Evolutionary conservation across 2,797 vertebrate genomes (phyloP), one percentile per base, ranked within the genome.

Genomic region (Tiaroga cobitis): DNA sequence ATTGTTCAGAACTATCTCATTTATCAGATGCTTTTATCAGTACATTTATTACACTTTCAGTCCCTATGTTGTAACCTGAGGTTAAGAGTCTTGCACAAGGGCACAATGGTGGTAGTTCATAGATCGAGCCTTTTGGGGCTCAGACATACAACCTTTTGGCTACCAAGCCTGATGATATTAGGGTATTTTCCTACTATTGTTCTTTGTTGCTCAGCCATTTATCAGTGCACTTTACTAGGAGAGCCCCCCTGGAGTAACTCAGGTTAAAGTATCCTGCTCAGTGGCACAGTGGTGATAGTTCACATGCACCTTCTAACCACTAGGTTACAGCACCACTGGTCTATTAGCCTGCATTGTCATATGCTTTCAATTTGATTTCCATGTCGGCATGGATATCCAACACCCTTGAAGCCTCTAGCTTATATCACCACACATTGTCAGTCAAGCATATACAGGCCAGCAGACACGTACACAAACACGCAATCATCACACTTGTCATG

Each of bases 401-500:
- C 54, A 13, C 37, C 8, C 67, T 63, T 5, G 4, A 82, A 82
- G 32, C 73, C 43, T 16, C n/a, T 82, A 43, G 32, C 43, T 24
- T 3, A 46, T 49, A 51, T 54, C 39, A 15, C 49, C 49, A 49
- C 39, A 68, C 34, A 32, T 54, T 32, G 73, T 82, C 59, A 76
- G 37, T 69, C 16, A 69, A 26, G 32, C 65, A 54, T 49, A 82
- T 65, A 80, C 41, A 86, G 67, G 29, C 63, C 32, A 39, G 37
- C 73, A 51, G 39, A 43, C 43, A 69, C 24, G 8, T 46, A 67
- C 80, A 49, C 32, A 61, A 63, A 73, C 72, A 49, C 24, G 37
- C 21, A 63, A 6, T 80, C 21, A 85, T 83, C 26, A 73, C 74
- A 85, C 91, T 92, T 93, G 87, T 84, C 29, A 73, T 81, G 86